Evolutionary conservation across 2,113 vertebrate genomes (phyloP).

Genomic region (Oxygymnocypris stewartii): DNA sequence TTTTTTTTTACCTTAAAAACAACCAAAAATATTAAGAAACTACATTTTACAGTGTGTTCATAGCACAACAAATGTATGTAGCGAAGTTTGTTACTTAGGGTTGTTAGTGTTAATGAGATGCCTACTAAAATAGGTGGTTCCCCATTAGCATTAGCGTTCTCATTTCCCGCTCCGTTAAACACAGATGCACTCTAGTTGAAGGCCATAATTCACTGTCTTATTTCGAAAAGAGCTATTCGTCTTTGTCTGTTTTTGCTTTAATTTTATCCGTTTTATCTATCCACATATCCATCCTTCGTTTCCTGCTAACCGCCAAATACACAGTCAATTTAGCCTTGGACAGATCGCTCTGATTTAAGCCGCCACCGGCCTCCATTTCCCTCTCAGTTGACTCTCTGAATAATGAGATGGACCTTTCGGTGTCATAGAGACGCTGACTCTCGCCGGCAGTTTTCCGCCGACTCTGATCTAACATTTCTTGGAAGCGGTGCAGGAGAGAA

Average conservation of each 20-base stretch:
- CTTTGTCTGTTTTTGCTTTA: background rate
- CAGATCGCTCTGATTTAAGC: background rate
- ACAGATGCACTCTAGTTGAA: background rate
- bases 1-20: background rate
- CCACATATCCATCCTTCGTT: background rate
- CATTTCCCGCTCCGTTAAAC: conserved; percentile 9
- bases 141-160: conserved; percentile 8
- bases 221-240: background rate
- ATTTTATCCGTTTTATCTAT: background rate
- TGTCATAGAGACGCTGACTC: background rate
- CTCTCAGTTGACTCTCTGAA: conserved; percentile 36
- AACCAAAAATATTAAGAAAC: background rate
- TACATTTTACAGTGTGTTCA: background rate
- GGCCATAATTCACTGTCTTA: background rate
- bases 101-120: background rate
- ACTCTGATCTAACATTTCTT: conserved; percentile 1
- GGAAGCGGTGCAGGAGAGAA: background rate
- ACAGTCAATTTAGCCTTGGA: background rate
- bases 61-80: background rate
- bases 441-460: background rate
- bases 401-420: conserved; percentile 36
- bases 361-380: background rate
- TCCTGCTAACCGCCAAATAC: background rate
- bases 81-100: background rate
- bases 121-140: background rate